These are phyloP conservation scores for Oncorhynchus tshawytscha DNA, from an alignment of 2,113 vertebrate species.

Conservation along the genomic window DNA sequence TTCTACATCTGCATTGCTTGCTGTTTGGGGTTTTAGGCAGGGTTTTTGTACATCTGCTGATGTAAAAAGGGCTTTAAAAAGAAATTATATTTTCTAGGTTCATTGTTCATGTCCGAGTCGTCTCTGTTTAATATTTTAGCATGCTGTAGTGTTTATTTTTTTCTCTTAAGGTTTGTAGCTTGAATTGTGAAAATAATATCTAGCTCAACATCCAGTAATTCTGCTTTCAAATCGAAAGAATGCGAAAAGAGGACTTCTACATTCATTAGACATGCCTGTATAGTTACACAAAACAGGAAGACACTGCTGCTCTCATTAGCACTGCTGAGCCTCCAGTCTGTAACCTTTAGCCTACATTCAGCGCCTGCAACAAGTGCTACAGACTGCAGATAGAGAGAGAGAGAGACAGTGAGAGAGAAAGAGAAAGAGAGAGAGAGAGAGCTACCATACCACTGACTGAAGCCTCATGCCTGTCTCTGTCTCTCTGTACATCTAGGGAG, in stretches of 20 bases:
- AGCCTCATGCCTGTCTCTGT: not conserved
- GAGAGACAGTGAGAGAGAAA: not conserved
- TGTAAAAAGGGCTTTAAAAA: no score
- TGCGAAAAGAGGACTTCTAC: not conserved
- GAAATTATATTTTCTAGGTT: not conserved
- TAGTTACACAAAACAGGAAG: slow-evolving; percentile 41
- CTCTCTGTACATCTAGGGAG: not conserved
- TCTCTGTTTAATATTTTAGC: not conserved
- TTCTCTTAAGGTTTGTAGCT: not conserved
- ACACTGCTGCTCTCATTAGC: slow-evolving; percentile 34
- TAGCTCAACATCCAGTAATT: not conserved
- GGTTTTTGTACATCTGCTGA: no score
- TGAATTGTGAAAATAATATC: not conserved
- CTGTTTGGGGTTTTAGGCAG: no score
- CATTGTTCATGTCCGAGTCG: not conserved
- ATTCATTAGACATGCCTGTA: not conserved
- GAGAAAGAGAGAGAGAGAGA: no score
- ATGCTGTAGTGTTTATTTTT: not conserved
- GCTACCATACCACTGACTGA: not conserved
- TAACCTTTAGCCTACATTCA: slow-evolving; percentile 70
- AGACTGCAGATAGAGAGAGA: not conserved
- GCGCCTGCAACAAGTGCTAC: slow-evolving; percentile 22
- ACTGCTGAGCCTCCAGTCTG: slow-evolving; percentile 14
- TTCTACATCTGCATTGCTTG: no score
- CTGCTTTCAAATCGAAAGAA: not conserved